Evolutionary conservation across 92 coral and sea anemone species (phyloP).

Genomic region (Chrysogorgia sp.): DNA sequence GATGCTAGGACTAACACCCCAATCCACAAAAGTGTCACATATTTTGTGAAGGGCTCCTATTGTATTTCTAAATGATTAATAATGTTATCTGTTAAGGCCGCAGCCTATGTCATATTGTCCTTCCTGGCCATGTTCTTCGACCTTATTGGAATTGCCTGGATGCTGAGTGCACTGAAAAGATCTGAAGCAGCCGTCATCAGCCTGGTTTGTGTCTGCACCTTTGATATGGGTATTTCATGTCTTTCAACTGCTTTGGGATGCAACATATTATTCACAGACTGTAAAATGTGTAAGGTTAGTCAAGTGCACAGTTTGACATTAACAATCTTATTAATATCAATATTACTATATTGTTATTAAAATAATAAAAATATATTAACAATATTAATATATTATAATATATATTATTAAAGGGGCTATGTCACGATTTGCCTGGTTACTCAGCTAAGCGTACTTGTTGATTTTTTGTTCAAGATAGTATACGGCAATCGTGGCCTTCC

Average conservation of each 20-base stretch:
- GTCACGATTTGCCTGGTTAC: no score
- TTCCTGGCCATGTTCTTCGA: slow-evolving; percentile 28
- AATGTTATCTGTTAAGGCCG: slow-evolving; percentile 5
- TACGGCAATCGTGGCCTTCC: no score
- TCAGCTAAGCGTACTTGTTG: no score
- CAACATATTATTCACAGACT: slow-evolving; percentile 23
- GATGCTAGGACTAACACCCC: no score
- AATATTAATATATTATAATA: not conserved
- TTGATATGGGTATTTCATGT: slow-evolving; percentile 41
- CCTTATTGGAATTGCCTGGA: slow-evolving; percentile 37
- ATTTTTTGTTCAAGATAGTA: no score
- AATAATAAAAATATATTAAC: not conserved
- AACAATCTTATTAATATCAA: no score
- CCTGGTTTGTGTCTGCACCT: slow-evolving; percentile 20
- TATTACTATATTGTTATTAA: not conserved
- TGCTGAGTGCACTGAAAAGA: slow-evolving; percentile 4
- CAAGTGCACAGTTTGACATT: no score
- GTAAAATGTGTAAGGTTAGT: slow-evolving; percentile 41
- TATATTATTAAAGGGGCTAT: no score
- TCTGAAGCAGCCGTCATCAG: slow-evolving; percentile 23
- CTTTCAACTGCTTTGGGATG: slow-evolving; percentile 35
- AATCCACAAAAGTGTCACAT: no score
- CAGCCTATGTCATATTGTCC: slow-evolving; percentile 2
- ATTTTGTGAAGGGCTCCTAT: no score
- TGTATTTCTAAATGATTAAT: no score